Conservation (phyloP, 2,888 invertebrate species). For the Lumbricus terrestris region DNA sequence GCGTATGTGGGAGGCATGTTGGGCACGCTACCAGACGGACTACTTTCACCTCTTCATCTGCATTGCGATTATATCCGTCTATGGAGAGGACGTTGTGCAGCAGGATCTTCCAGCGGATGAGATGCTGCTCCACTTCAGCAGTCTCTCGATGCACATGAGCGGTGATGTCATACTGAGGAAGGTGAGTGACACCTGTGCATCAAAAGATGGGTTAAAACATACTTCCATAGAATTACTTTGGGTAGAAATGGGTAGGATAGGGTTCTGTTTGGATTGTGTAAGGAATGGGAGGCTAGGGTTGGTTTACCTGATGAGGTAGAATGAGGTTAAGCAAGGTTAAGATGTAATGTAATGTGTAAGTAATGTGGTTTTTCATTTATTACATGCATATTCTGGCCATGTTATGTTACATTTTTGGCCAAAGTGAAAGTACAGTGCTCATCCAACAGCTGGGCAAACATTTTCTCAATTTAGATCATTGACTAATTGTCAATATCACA, state of each 20-base stretch:
- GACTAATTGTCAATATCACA: neutral
- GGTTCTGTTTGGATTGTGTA: too few relatives aligned
- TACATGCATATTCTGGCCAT: neutral
- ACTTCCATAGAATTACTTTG: neutral
- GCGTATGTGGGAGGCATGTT: conserved; percentile 94
- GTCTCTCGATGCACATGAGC: conserved; percentile 96
- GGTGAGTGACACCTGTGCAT: conserved; percentile 51
- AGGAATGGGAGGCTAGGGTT: neutral
- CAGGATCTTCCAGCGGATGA: conserved; percentile 90
- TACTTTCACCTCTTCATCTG: conserved; percentile 94
- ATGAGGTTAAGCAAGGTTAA: neutral
- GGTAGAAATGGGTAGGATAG: neutral
- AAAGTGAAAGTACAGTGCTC: neutral
- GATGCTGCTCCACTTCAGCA: conserved; percentile 90
- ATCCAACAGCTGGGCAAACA: neutral
- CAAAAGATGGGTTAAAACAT: neutral
- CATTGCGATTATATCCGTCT: conserved; percentile 86
- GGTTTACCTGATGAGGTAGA: neutral
- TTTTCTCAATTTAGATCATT: neutral
- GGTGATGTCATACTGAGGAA: conserved; percentile 84
- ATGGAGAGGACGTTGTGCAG: conserved; percentile 79
- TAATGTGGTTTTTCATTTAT: neutral
- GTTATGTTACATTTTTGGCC: neutral
- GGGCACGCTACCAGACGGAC: conserved; percentile 93
- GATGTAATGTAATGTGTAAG: too few relatives aligned